Evolutionary conservation across 2,113 vertebrate species (phyloP), one percentile per base, ranked within the genome.

Genomic region (Stercorarius parasiticus): DNA sequence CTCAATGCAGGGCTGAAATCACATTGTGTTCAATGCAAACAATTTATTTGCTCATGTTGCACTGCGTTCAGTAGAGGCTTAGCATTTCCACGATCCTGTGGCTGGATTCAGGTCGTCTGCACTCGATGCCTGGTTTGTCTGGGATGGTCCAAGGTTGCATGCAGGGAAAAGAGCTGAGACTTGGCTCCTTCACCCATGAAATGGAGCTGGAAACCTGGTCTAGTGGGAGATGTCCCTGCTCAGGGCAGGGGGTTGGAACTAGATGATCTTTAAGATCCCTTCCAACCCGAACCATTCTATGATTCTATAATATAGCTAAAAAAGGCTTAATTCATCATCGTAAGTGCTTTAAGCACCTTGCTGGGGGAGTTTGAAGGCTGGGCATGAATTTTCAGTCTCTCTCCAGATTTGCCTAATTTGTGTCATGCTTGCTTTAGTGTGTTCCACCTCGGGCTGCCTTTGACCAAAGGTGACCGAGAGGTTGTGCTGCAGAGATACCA

Each of bases 71-170:
- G 43, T 7, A 34, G 69, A 47, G 34, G 47, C 34, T 53, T 26
- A 25, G 16, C 12, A 6, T 72, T 95, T 93, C 61, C 38, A 43
- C 1, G 10, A 25, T 59, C 16, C 27, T 67, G 32, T 3, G 52
- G 32, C 38, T 47, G 40, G n/a, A 11, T 25, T 84, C 32, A 25
- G 23, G 30, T 67, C 18, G 72, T 49, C 71, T 61, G 53, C 14
- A 1, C 21, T 15, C 38, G 29, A 38, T 70, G 20, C n/a, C 34
- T 32, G 9, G 9, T 70, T 52, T 36, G 30, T 15, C 5, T 26
- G 8, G 0, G 2, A 14, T 40, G 17, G 34, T 12, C 45, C 12
- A 1, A 0, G 5, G 42, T 10, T 13, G 8, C 15, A 15, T 0
- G 0, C 5, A 58, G 62, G 62, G 82, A 16, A 61, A 77, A 9